Conservation (phyloP, 2,888 invertebrate genomes). For the Drosophila nr. perissopoda region DNA sequence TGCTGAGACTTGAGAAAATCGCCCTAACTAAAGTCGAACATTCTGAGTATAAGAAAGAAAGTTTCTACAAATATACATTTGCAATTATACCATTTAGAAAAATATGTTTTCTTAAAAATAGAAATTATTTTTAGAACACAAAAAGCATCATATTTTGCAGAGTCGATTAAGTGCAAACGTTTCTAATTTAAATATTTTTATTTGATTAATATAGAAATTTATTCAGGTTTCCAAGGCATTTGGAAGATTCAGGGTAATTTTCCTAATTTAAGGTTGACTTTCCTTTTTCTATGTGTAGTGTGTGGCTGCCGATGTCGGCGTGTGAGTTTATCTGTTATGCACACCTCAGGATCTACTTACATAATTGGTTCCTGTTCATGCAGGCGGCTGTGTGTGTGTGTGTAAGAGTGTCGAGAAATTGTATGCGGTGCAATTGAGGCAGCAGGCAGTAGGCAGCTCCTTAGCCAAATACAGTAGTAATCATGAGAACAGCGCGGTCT, state of each 20-base stretch:
- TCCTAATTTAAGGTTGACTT: neutral
- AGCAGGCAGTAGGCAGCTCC: conserved; percentile 1
- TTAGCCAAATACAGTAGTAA: conserved; percentile 51
- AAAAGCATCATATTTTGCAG: neutral
- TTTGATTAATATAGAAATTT: neutral
- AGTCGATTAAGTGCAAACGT: neutral
- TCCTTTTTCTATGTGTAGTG: neutral
- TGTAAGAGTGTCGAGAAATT: conserved; percentile 9
- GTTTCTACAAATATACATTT: neutral
- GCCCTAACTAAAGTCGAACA: neutral
- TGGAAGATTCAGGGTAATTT: neutral
- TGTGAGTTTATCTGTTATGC: conserved; percentile 58
- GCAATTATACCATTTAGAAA: neutral
- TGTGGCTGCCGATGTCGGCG: conserved; percentile 28
- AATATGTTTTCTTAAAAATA: neutral
- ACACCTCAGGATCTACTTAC: conserved; percentile 76
- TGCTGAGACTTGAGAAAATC: neutral
- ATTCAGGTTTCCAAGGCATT: neutral
- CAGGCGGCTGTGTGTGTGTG: conserved; percentile 6
- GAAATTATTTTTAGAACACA: neutral
- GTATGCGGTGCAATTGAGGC: conserved; percentile 17
- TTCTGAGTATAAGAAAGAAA: neutral
- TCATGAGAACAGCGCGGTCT: conserved; percentile 44
- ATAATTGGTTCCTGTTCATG: conserved; percentile 62
- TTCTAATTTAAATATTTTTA: neutral